Evolutionary conservation across 2,113 vertebrate genomes (phyloP), one percentile per base, ranked within the genome.

Genomic region (Hyperopisus bebe): DNA sequence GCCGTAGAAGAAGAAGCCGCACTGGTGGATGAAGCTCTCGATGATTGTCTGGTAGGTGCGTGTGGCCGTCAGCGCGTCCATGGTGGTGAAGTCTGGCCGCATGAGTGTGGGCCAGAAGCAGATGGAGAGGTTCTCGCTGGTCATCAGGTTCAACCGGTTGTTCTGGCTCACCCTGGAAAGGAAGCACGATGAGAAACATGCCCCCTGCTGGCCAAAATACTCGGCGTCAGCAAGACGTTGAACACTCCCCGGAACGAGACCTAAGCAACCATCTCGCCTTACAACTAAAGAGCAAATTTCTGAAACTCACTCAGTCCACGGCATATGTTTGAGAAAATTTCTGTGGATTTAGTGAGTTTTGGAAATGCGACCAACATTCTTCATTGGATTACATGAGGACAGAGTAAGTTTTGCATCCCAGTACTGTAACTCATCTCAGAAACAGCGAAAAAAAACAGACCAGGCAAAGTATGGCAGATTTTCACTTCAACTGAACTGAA

Each of bases 11-110:
- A 98, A 99, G 94, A 97, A 98, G 5, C 95, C 92, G 90, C 97
- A 97, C 95, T 99, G 98, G 88, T 97, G 97, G 94, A 99, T 98
- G 96, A 99, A 98, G 95, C 97, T 97, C 95, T 99, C 98, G 47
- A 98, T 98, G 97, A 98, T 97, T 96, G 97, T 98, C 97, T 98
- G 98, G 94, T 98, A 98, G 93, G 97, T 98, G 85, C 98, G 96
- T 0, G 98, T 98, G 92, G 98, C 98, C 0, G 98, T 98, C 93
- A 99, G 96, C 0, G 98, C 98, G 0, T 98, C 98, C 98, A 98
- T 98, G 87, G 97, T 98, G 95, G 96, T 97, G 94, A 99, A 99
- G 91, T 98, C 98, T 0, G 98, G 98, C 6, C 98, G 90, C 98
- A 98, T 98, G 90, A 99, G 77, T 0, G 98, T 99, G 47, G 98